Evolutionary conservation across 2,888 invertebrate genomes (phyloP), one percentile per base, ranked within the genome.

Genomic region (Ceriagrion tenellum): DNA sequence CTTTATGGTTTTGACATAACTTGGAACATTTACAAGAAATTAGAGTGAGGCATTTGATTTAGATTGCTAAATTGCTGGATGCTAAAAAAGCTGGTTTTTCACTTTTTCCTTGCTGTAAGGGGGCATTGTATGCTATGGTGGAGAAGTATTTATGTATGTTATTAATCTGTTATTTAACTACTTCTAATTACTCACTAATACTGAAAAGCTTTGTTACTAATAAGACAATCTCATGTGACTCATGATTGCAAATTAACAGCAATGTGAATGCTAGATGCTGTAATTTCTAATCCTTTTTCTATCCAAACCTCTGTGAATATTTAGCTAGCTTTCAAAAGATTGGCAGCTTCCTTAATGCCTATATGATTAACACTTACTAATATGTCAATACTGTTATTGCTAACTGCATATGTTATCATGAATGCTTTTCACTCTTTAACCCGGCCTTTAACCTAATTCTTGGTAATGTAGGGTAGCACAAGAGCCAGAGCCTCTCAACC

Each of bases 401-500:
- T 56, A 59, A 89, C 47, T 93, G 69, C 74, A 69, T 74, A 16
- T n/a, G 63, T 91, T 74, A 47, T 93, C 26, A 74, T 40, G 13
- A 35, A 69, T 93, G 69, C 93, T 90, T 40, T 88, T 88, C 88
- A 93, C 55, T 95, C 56, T 81, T 69, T 89, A 88, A 95, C 88
- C 35, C 35, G 55, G 55, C 56, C 88, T 95, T 40, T 69, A 88
- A 81, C 81, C 81, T 16, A 56, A 59, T 56, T 88, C 56, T 88
- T 95, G 95, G 88, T n/a, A 88, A 88, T 95, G 88, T 96, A 96
- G 96, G 96, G 95, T 95, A 96, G 96, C 95, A 95, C 95, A 95
- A 95, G 96, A 81, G 95, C 96, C 91, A 95, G 96, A 95, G 95
- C 96, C 95, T 95, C 96, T 90, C 96, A 96, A 95, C 95, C 96